Base-by-base conservation (phyloP, 2,113 vertebrate species). In the Trochalopteron elliotii region DNA sequence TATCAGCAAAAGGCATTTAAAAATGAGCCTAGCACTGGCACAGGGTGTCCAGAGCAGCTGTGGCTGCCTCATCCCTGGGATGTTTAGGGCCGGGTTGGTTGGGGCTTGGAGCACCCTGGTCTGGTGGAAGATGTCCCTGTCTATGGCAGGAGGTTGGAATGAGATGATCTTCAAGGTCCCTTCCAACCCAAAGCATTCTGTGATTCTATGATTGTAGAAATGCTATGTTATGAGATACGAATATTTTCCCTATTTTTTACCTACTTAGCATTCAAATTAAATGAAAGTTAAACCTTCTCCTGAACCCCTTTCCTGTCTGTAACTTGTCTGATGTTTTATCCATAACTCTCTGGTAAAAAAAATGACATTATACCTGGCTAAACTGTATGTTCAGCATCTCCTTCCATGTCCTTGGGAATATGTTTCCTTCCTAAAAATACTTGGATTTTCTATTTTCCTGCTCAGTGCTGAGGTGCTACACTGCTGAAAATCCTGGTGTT, bases 71-170 rank as follows among this genome's bases (percentile, higher is more conserved):
- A 40, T 30, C 20, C 28, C 56, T 55, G 74, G 47, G 4, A 25
- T 70, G 56, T 21, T 14, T 56, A 3, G 5, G 56, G 47, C 47
- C 18, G 11, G 15, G 7, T 0, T 55, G 74, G 30, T n/a, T n/a
- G 30, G n/a, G 15, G 12, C 19, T 40, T 17, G 5, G 47, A 24
- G 6, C 12, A n/a, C 0, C 8, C 15, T 47, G 28, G 1, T 1
- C 0, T 55, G 3, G 39, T 55, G 28, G 40, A n/a, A 70, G 8
- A 1, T n/a, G 39, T 20, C 55, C 10, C 47, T 53, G 27, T 1
- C 22, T 1, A 9, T 61, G 39, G 28, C 55, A 19, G 53, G 33
- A 10, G 18, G 4, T 9, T 78, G 64, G 30, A 47, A 47, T 11
- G 12, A 30, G 47, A n/a, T 28, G 19, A 15, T 55, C 47, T 28